phyloP scores from a whole-genome alignment of 2,888 invertebrate genomes.

The Nemapogon koenigi region DNA sequence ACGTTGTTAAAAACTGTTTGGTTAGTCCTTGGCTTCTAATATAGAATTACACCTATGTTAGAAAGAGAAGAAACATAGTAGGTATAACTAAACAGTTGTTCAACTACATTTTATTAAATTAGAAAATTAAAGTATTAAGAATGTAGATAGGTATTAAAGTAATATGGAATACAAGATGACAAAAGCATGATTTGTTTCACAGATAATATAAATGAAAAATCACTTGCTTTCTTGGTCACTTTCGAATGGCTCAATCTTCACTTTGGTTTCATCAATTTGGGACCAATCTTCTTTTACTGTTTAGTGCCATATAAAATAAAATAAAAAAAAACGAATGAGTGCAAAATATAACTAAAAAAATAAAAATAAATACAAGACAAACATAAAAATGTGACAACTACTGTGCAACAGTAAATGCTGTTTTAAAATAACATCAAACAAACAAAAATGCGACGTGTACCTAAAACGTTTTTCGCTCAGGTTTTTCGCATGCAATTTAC shows the following conservation, averaged over 20 bases:
- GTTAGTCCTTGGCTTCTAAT: no score
- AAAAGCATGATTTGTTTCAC: no score
- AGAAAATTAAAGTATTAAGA: no score
- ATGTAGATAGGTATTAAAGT: no score
- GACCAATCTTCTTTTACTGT: not conserved
- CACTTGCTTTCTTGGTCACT: slow-evolving; percentile 55
- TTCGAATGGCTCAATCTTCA: not conserved
- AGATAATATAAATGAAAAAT: slow-evolving; percentile 23
- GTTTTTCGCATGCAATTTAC: no score
- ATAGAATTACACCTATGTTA: no score
- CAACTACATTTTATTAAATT: no score
- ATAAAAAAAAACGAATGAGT: slow-evolving; percentile 4
- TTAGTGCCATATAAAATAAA: slow-evolving; percentile 7
- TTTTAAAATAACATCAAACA: not conserved
- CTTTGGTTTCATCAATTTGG: not conserved
- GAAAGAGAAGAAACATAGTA: no score
- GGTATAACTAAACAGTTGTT: no score
- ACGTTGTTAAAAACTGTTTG: no score
- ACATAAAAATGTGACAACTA: slow-evolving; percentile 1
- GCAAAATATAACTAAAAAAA: not conserved
- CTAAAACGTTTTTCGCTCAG: no score
- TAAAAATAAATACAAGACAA: slow-evolving; percentile 7
- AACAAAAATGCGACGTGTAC: not conserved
- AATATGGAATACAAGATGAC: no score
- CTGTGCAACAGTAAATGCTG: not conserved